Conservation (phyloP, 2,888 invertebrate species). For the Caenorhabditis macrosperma region DNA sequence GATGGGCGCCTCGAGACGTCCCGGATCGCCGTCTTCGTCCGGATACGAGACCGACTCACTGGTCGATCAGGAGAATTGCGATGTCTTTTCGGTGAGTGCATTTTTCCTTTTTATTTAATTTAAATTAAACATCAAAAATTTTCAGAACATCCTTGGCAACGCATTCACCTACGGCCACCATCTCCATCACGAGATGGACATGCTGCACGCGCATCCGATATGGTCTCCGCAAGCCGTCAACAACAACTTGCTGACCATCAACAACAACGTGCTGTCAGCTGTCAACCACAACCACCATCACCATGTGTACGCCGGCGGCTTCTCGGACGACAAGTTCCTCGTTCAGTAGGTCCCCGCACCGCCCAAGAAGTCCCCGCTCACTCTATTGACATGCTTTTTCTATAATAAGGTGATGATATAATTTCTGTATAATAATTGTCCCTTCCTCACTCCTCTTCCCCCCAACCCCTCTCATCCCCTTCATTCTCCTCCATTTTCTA, state of each 20-base stretch:
- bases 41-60: constrained; percentile 53
- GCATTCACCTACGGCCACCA: constrained; percentile 7
- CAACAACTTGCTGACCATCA: constrained; percentile 16
- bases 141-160: constrained; percentile 14
- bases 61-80: constrained; percentile 48
- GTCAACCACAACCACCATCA: neutral
- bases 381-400: constrained; percentile 26
- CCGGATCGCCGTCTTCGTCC: constrained; percentile 47
- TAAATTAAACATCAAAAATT: too few species aligned
- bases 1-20: neutral
- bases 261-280: constrained; percentile 18
- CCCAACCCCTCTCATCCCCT: neutral
- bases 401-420: constrained; percentile 28
- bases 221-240: constrained; percentile 41
- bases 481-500: neutral
- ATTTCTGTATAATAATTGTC: constrained; percentile 32
- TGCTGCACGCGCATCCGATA: constrained; percentile 54
- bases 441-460: neutral
- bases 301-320: neutral
- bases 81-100: constrained; percentile 36
- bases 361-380: neutral
- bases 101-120: neutral
- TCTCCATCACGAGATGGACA: constrained; percentile 25
- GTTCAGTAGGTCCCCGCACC: neutral
- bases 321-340: neutral